Evolutionary conservation across 2,888 invertebrate genomes (phyloP).

Genomic region (Leucozona laternaria): DNA sequence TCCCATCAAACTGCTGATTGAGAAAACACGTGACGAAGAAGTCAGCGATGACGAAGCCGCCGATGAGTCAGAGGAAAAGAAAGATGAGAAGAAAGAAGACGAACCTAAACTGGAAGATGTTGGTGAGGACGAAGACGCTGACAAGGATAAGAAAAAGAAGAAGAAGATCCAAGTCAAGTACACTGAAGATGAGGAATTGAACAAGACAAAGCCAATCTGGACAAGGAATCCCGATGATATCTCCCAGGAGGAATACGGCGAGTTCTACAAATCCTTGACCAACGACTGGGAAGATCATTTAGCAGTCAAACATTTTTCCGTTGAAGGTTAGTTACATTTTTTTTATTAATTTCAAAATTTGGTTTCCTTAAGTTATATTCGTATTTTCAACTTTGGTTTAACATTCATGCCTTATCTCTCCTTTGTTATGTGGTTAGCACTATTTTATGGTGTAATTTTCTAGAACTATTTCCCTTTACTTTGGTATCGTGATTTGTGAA

Average conservation of each 20-base stretch:
- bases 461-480: no score
- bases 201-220: slow-evolving; percentile 99
- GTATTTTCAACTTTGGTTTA: neutral
- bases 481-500: no score
- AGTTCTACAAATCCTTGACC: slow-evolving; percentile 98
- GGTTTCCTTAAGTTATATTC: neutral
- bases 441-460: no score
- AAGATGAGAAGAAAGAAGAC: slow-evolving; percentile 86
- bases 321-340: slow-evolving; percentile 94
- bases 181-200: slow-evolving; percentile 98
- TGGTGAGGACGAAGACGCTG: slow-evolving; percentile 86
- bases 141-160: slow-evolving; percentile 95
- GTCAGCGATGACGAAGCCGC: slow-evolving; percentile 94
- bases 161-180: slow-evolving; percentile 92
- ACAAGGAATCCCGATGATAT: slow-evolving; percentile 98
- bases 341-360: no score
- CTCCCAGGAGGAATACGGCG: slow-evolving; percentile 97
- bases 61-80: slow-evolving; percentile 92
- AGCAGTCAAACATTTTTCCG: slow-evolving; percentile 97
- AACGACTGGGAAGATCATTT: slow-evolving; percentile 99
- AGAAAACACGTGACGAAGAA: slow-evolving; percentile 97
- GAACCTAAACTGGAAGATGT: slow-evolving; percentile 86
- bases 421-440: no score
- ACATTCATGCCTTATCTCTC: no score
- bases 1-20: slow-evolving; percentile 95